Base-by-base conservation (phyloP, 2,888 invertebrate species). In the Microdon myrmicae region DNA sequence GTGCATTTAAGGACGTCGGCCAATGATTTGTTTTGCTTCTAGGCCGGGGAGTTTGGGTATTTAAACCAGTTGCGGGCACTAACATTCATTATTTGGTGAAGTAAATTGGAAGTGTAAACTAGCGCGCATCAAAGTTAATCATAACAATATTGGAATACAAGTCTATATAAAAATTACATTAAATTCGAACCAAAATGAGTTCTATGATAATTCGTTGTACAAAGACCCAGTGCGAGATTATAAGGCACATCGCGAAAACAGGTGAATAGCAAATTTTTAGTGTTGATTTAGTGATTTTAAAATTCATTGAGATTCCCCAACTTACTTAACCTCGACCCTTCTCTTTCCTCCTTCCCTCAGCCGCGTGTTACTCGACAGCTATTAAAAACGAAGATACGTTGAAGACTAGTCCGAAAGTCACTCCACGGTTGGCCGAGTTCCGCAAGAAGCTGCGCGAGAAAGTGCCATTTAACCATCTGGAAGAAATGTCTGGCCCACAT, bases 391-490 rank as follows among this genome's bases (percentile, higher is more conserved):
- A n/a, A n/a, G n/a, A n/a, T n/a, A n/a, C n/a, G n/a, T n/a, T n/a
- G n/a, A n/a, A n/a, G n/a, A 43, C 20, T 9, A 58, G 53, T 19
- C 49, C 58, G 1, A 64, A 51, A 1, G 73, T 81, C 12, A 85
- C 84, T 61, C 80, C 83, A 16, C 81, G 85, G 64, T 75, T 90
- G 73, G 79, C 85, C 60, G 90, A 90, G 73, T 90, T 91, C 74
- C 83, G 86, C 69, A 87, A 90, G 74, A 92, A 91, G 75, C 76
- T 91, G 55, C 85, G 90, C 67, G 87, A 87, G 72, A 86, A 85
- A 45, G 85, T 86, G 23, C 83, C 85, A 7, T 81, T 87, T 76
- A 87, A 86, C 20, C 89, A 89, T 79, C 81, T 95, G 61, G 92
- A 94, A 66, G 91, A 92, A 73, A 83, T 89, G 55, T 82, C 86